Percentiles rank a stretch among this genome's conserved stretches.
phyloP scores from a whole-genome alignment of 2,888 invertebrate species.

The Periphyllus acericola region DNA sequence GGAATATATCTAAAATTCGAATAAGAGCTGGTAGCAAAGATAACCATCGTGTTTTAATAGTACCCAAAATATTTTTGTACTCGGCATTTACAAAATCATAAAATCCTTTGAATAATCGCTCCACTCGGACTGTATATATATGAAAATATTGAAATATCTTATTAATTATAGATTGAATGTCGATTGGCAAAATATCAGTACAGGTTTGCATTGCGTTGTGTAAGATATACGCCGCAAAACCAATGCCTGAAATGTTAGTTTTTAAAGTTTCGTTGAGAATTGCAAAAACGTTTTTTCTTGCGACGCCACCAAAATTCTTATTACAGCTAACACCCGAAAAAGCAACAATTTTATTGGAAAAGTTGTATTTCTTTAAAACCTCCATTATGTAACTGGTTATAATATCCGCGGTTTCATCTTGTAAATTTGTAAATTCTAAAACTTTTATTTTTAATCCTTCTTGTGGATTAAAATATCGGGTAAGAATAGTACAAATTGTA shows the following conservation, averaged over 20 bases:
- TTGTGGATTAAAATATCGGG: neutral
- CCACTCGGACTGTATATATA: constrained; percentile 66
- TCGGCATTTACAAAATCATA: constrained; percentile 65
- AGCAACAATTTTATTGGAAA: neutral
- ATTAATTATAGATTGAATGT: too few species aligned
- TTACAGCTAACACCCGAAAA: neutral
- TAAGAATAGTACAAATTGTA: too few species aligned
- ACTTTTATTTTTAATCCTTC: neutral
- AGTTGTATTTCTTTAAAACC: constrained; percentile 2
- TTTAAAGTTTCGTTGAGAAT: neutral
- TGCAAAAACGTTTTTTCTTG: constrained; percentile 4
- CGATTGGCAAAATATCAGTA: too few species aligned
- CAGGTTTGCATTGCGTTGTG: too few species aligned
- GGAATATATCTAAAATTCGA: constrained; percentile 65
- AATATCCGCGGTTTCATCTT: neutral
- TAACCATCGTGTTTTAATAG: constrained; percentile 65
- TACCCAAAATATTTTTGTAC: constrained; percentile 65
- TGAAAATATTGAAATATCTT: too few species aligned
- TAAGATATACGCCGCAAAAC: constrained; percentile 49
- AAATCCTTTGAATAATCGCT: constrained; percentile 66
- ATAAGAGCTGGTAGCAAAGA: constrained; percentile 65
- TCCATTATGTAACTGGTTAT: neutral
- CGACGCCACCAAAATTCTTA: neutral
- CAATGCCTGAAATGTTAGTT: neutral
- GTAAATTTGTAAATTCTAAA: neutral